Conservation (phyloP, 2,113 vertebrate species). For the Catharus minimus region DNA sequence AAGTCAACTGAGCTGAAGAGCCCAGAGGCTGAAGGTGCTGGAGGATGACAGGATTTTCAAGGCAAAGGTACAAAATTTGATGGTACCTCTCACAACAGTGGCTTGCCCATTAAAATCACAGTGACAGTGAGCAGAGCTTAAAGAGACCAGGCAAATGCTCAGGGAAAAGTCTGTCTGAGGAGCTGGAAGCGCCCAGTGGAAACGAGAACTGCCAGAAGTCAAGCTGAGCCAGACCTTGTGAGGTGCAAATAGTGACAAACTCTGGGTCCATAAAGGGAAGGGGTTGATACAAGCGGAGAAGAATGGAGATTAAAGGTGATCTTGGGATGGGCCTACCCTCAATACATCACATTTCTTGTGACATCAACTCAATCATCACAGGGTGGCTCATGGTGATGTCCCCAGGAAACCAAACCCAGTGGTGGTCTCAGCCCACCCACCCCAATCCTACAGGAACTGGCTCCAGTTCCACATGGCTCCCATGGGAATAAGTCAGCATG, state of each 20-base stretch:
- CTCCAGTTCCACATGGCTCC: not conserved
- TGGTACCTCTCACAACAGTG: not conserved
- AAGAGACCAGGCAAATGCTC: not conserved
- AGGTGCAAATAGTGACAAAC: not conserved
- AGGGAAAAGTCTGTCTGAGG: not conserved
- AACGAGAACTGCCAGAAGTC: not conserved
- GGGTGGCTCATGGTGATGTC: not conserved
- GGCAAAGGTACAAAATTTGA: not conserved
- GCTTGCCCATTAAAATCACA: not conserved
- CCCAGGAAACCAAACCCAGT: not conserved
- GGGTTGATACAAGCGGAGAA: accelerated
- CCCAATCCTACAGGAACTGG: not conserved
- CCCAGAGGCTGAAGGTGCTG: not conserved
- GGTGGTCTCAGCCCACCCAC: not conserved
- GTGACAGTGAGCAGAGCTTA: not conserved
- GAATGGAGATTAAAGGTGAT: not conserved
- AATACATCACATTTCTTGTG: not conserved
- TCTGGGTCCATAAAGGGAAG: not conserved
- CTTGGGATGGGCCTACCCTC: not conserved
- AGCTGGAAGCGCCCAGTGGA: not conserved
- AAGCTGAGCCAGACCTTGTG: not conserved
- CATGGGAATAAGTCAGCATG: not conserved
- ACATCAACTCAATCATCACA: not conserved
- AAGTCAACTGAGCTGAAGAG: not conserved
- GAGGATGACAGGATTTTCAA: not conserved